A percentile compares a stretch with the other conserved stretches of the same genome.
phyloP scores from a whole-genome alignment of 2,113 vertebrate species.

The Zapornia atra region DNA sequence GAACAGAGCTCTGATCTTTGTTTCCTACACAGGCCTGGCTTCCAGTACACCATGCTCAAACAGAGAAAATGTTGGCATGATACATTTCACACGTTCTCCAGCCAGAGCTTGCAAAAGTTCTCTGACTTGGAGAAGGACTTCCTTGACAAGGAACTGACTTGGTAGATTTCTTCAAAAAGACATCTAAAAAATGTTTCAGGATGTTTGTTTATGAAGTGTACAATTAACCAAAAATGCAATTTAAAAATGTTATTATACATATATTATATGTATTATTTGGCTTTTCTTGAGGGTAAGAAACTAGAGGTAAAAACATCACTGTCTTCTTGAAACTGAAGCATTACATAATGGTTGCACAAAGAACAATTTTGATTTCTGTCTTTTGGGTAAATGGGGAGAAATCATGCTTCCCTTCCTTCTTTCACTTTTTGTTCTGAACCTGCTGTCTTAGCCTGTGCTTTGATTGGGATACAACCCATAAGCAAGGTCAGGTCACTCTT shows the following conservation, averaged over 20 bases:
- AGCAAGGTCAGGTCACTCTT: background rate
- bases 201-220: background rate
- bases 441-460: background rate
- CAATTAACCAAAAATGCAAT: background rate
- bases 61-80: background rate
- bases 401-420: background rate
- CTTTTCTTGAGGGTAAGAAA: background rate
- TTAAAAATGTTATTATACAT: background rate
- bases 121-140: background rate
- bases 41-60: background rate
- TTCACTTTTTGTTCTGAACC: constrained; percentile 24
- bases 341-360: background rate
- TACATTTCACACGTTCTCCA: background rate
- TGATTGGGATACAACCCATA: background rate
- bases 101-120: background rate
- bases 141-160: background rate
- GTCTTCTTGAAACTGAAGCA: background rate
- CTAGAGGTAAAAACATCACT: background rate
- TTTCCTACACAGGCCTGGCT: background rate
- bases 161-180: background rate
- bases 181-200: background rate
- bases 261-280: background rate
- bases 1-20: constrained; percentile 11
- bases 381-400: background rate
- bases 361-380: background rate